Base-by-base conservation (phyloP, 2,113 vertebrate genomes). In the Synchiropus splendidus region DNA sequence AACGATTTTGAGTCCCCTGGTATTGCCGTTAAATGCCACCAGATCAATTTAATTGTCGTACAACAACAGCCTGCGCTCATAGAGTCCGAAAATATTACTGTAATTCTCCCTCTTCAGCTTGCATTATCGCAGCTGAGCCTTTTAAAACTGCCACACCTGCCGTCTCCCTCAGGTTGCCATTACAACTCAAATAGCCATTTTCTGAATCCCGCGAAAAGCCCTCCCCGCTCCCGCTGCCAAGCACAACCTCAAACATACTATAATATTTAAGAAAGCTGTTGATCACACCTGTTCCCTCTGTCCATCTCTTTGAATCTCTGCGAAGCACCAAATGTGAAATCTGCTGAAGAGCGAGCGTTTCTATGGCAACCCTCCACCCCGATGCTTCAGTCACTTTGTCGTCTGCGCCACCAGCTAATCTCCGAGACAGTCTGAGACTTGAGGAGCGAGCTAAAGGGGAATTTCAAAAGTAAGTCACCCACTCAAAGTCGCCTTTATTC, bases 311-410 rank as follows among this genome's bases (percentile, higher is more conserved):
- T 39, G 50, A 45, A 80, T 72, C 69, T 77, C n/a, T n/a, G n/a
- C n/a, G 58, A 71, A 58, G 61, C 57, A 48, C 63, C 35, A 59
- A 75, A 80, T 75, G 70, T 64, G 70, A 69, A 75, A 81, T 83
- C 73, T 65, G 75, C 79, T 67, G 46, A 37, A 44, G 56, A 72
- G 70, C 73, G 63, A 51, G 59, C 6, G 64, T 86, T 74, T 74
- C 83, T 68, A 83, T 81, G 78, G 73, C 71, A 82, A 85, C 82
- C 52, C 72, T 66, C 66, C 66, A 66, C 73, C 79, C 68, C 21
- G 21, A 53, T 62, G 60, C 64, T 79, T 63, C 59, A 57, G 52
- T 77, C 64, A 58, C 70, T 75, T 64, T 64, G 58, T 51, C 54
- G 54, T 48, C 37, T 64, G 39, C 42, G 18, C 35, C 53, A 45